Evolutionary conservation across 2,113 vertebrate species (phyloP).

Genomic region (Centropus bengalensis): DNA sequence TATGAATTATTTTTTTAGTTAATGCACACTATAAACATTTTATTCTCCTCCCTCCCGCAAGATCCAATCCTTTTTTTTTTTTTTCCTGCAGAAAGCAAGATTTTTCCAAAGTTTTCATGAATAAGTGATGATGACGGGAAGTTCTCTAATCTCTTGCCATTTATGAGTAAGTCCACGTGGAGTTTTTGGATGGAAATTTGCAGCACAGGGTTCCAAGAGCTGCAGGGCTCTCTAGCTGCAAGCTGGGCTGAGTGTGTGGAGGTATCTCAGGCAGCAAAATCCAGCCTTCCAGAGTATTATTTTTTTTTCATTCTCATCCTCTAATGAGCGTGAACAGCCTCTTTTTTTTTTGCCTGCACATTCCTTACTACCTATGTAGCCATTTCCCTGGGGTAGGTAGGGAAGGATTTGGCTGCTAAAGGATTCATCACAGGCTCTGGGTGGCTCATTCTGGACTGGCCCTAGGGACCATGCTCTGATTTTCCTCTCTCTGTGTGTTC

Average conservation of each 20-base stretch:
- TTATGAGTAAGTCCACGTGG: constrained; percentile 59
- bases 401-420: neutral
- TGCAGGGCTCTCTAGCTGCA: neutral
- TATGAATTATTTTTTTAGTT: constrained; percentile 41
- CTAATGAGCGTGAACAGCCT: neutral
- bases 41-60: neutral
- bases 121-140: constrained; percentile 48
- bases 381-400: neutral
- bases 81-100: neutral
- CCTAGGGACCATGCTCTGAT: neutral
- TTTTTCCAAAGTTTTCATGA: constrained; percentile 37
- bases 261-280: constrained; percentile 59
- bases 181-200: constrained; percentile 60
- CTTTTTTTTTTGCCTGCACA: neutral
- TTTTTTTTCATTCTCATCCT: constrained; percentile 38
- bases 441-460: neutral
- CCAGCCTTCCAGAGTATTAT: constrained; percentile 50
- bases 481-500: neutral
- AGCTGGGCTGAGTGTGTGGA: constrained; percentile 24
- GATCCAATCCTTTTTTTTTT: neutral
- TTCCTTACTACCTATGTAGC: neutral
- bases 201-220: constrained; percentile 41
- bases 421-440: neutral
- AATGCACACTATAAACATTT: constrained; percentile 17
- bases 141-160: constrained; percentile 69